Percentiles rank a stretch among this genome's conserved stretches.
phyloP scores from a whole-genome alignment of 2,888 invertebrate genomes.

The Portevinia maculata region DNA sequence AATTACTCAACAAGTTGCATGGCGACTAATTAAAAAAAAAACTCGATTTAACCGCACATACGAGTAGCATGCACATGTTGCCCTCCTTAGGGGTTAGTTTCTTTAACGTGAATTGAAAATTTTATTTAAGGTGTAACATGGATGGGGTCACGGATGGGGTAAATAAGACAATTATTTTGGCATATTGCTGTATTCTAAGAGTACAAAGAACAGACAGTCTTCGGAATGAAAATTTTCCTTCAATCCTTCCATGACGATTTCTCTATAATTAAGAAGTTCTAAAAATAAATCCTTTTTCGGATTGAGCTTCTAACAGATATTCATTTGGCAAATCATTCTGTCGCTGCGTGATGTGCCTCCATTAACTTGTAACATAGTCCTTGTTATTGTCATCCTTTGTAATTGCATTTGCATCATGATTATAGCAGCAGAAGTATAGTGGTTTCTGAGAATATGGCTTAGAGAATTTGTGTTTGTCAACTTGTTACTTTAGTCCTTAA shows the following conservation, averaged over 20 bases:
- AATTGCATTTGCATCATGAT: slow-evolving; percentile 7
- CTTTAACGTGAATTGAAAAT: background rate
- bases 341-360: slow-evolving; percentile 17
- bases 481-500: slow-evolving; percentile 18
- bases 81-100: background rate
- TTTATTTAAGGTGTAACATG: no score
- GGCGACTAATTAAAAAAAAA: slow-evolving; percentile 10
- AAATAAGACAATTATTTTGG: no score
- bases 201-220: no score
- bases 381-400: background rate
- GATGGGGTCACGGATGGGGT: no score
- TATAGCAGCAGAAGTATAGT: background rate
- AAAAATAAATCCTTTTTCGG: slow-evolving; percentile 28
- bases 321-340: slow-evolving; percentile 14
- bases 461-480: slow-evolving; percentile 1
- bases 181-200: no score
- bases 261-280: slow-evolving; percentile 31
- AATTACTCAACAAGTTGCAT: slow-evolving; percentile 11
- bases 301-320: background rate
- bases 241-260: slow-evolving; percentile 35
- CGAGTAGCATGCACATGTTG: background rate
- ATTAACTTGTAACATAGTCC: background rate
- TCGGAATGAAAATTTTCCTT: slow-evolving; percentile 20
- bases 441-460: background rate
- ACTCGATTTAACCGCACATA: background rate